Conservation (phyloP, 2,113 vertebrate species). For the Prietella phreatophila region DNA sequence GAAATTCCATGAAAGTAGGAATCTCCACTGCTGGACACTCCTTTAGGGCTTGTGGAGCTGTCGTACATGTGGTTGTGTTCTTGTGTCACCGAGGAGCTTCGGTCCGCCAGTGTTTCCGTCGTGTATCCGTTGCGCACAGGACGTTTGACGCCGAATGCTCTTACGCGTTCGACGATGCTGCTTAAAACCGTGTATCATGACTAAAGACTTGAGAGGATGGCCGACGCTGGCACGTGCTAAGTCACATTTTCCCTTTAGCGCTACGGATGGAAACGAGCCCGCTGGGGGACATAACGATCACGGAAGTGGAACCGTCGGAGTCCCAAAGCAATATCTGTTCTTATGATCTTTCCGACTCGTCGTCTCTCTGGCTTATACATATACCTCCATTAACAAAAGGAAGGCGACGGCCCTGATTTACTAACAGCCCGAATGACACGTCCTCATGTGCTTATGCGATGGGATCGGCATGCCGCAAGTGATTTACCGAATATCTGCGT, state of each 20-base stretch:
- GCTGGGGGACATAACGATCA: neutral
- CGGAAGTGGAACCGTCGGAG: conserved; percentile 33
- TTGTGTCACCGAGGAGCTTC: conserved; percentile 5
- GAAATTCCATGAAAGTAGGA: conserved; percentile 12
- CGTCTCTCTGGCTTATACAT: conserved; percentile 54
- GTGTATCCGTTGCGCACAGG: conserved; percentile 65
- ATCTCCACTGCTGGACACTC: conserved; percentile 13
- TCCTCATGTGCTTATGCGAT: too few species aligned
- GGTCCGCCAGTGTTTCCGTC: conserved; percentile 32
- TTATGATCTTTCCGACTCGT: neutral
- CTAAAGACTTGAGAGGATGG: conserved; percentile 65
- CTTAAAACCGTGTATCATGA: conserved; percentile 58
- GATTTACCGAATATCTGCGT: neutral
- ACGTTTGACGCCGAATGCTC: conserved; percentile 58
- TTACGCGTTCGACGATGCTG: conserved; percentile 69
- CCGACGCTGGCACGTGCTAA: conserved; percentile 57
- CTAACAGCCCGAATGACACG: neutral
- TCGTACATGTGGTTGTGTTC: conserved; percentile 9
- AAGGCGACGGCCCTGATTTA: conserved; percentile 15
- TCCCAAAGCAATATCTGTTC: conserved; percentile 71
- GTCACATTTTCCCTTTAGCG: conserved; percentile 25
- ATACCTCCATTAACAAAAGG: conserved; percentile 64
- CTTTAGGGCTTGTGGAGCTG: conserved; percentile 38
- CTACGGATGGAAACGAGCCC: neutral
- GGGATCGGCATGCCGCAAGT: neutral